These are phyloP conservation scores for Sporophila hypoxantha DNA, from an alignment of 2,113 vertebrate genomes.

Conservation along the genomic window DNA sequence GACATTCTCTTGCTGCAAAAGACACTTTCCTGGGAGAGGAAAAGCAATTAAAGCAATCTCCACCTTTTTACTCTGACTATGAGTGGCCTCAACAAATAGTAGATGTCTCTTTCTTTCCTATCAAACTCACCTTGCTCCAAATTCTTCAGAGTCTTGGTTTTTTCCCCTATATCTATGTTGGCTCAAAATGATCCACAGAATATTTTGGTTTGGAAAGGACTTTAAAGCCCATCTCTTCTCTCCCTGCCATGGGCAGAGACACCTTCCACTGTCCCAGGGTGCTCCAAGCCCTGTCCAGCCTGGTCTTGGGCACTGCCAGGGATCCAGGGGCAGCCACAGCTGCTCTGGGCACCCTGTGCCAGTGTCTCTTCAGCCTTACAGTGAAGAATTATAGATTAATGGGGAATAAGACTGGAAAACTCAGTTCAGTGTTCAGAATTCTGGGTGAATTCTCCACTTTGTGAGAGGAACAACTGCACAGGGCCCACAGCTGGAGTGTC, in stretches of 20 bases:
- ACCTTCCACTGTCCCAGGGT: fast-evolving
- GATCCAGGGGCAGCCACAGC: background rate
- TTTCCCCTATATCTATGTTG: fast-evolving
- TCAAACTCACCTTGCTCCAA: background rate
- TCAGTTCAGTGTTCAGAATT: background rate
- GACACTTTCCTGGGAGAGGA: background rate
- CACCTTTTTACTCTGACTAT: background rate
- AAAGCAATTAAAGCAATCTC: background rate
- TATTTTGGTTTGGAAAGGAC: background rate
- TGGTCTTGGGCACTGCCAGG: background rate
- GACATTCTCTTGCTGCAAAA: background rate
- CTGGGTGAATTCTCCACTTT: background rate
- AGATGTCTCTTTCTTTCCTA: background rate
- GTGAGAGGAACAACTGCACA: background rate
- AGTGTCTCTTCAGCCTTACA: fast-evolving
- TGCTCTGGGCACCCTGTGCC: background rate
- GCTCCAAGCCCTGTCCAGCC: fast-evolving
- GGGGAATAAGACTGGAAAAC: background rate
- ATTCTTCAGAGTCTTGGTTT: background rate
- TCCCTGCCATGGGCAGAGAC: background rate
- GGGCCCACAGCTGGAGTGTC: fast-evolving
- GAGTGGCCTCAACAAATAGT: background rate
- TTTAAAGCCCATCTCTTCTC: background rate
- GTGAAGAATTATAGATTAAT: background rate
- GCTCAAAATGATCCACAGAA: background rate